Evolutionary conservation across 2,113 vertebrate genomes (phyloP), one percentile per base, ranked within the genome.

Genomic region (Bubalus kerabau): DNA sequence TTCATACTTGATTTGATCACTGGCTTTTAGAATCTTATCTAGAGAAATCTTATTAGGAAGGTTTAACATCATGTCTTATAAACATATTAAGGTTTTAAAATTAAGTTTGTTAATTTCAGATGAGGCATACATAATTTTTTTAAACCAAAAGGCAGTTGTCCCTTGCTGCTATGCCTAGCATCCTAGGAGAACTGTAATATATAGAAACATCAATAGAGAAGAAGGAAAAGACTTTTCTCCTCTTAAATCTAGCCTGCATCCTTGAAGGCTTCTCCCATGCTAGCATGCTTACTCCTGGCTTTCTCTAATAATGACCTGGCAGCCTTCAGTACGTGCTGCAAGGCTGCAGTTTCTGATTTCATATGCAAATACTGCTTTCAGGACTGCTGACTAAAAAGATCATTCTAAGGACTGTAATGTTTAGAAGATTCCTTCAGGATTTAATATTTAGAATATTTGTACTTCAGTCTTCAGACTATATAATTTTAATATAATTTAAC

Each of bases 11-110:
- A 89, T 78, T 52, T 74, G 24, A 96, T 40, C 54, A 8, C 17
- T 54, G 32, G 62, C 54, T 80, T 57, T 96, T 82, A 95, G 16
- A 83, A 48, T 91, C 96, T 85, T 94, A 93, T n/a, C 86, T 21
- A 80, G 74, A 71, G 12, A 95, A 86, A 32, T 36, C 60, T 89
- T 74, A 40, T 74, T 90, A 93, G 74, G 85, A 87, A 94, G 48
- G 52, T 93, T 84, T 90, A n/a, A 17, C 54, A 48, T 96, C 60
- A 11, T 87, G 83, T 97, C 46, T 92, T 19, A 43, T 48, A 81
- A 81, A 83, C 7, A 82, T 74, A 87, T 95, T 64, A n/a, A 24
- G 6, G 43, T 91, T 89, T 87, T 16, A 64, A 46, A 62, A 81
- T 90, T 59, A 85, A 82, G 5, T 92, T 82, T 80, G 48, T 90